Evolutionary conservation across 2,797 vertebrate species (phyloP), one percentile per base, ranked within the genome.

Genomic region (Amniataba percoides): DNA sequence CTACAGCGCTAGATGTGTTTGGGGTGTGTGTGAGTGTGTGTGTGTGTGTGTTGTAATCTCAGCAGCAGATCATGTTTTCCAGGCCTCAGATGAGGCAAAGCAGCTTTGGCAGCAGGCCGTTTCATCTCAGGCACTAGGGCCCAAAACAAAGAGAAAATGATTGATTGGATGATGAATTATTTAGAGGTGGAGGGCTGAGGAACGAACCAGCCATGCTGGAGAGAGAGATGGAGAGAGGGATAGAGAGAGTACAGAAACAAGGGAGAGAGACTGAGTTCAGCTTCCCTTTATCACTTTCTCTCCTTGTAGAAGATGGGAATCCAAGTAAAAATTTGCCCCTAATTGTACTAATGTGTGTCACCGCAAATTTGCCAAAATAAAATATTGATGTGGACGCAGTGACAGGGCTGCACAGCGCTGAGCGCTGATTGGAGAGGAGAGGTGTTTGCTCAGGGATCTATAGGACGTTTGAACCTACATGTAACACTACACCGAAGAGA

Each of bases 91-190:
- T 96, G 94, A 95, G 94, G 94, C 93, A 95, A 95, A 96, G 95
- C 94, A 95, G 93, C 91, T 91, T 93, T 95, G 94, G 93, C 95
- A 95, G 94, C 90, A 79, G 90, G 85, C 91, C 89, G 94, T 96
- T 96, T 96, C 95, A 96, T 95, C 95, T 95, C 92, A 86, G 94
- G 94, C 95, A 94, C 95, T 92, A 91, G 95, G 94, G 94, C 94
- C 95, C 95, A 96, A 96, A 96, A 96, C 95, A 96, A 95, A 96
- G 95, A 96, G 94, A 95, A 95, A 94, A 95, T 95, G 94, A 96
- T 96, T 96, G 95, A 96, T 96, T 96, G 95, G 94, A 95, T 93
- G 92, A 96, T 96, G 93, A 95, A 96, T 96, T 95, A 96, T 96
- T 96, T 96, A 96, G 94, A 93, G 92, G 90, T 86, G 87, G 92